Evolutionary conservation across 1,140 invertebrate species (phyloP).

Genomic region (Oreohelix idahoensis): DNA sequence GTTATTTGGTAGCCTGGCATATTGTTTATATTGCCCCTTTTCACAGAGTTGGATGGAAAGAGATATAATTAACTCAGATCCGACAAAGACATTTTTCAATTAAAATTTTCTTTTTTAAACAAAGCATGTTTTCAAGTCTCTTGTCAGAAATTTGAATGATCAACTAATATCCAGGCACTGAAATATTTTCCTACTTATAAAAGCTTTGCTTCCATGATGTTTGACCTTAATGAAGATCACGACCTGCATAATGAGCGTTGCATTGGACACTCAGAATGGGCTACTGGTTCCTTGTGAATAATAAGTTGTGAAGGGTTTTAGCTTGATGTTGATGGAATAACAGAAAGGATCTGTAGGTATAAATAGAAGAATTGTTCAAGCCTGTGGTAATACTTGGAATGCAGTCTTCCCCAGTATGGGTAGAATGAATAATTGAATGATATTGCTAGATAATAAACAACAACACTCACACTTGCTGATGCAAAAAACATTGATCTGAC

Average conservation of each 20-base stretch:
- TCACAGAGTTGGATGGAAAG: neutral
- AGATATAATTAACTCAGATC: constrained; percentile 21
- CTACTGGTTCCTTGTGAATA: constrained; percentile 15
- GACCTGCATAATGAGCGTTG: constrained; percentile 17
- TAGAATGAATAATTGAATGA: constrained; percentile 16
- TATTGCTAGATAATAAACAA: no score
- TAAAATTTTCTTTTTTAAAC: neutral
- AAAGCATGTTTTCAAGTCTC: neutral
- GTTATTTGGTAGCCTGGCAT: constrained; percentile 33
- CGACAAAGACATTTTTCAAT: neutral
- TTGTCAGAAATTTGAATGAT: constrained; percentile 8
- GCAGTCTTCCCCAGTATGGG: neutral
- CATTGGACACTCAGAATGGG: neutral
- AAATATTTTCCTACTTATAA: neutral
- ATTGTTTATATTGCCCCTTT: constrained; percentile 23
- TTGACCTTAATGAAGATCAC: neutral
- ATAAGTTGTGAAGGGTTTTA: constrained; percentile 13
- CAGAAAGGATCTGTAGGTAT: constrained; percentile 19
- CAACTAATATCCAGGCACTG: neutral
- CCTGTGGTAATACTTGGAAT: constrained; percentile 7
- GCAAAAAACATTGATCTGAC: neutral
- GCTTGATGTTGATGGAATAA: constrained; percentile 22
- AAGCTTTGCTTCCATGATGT: constrained; percentile 22
- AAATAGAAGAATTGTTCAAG: neutral
- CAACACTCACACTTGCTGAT: neutral